Conservation (phyloP, 23 tunicate genomes). For the Trididemnum nubilum region DNA sequence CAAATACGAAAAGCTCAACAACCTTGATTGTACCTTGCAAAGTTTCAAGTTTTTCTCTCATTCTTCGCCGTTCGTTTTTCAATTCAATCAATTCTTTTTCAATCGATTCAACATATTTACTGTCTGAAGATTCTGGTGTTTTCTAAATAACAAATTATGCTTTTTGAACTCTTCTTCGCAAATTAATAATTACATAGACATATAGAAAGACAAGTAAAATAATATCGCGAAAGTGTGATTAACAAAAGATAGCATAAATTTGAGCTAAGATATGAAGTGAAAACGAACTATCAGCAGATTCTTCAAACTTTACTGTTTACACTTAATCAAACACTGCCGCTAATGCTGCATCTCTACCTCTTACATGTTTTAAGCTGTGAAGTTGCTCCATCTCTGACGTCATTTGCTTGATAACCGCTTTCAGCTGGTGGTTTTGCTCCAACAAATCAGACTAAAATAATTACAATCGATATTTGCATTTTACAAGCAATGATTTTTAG, state of each 20-base stretch:
- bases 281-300: too few relatives aligned
- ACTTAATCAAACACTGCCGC: too few relatives aligned
- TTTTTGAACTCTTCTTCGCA: neutral
- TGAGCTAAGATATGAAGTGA: too few relatives aligned
- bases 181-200: too few relatives aligned
- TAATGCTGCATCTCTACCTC: too few relatives aligned
- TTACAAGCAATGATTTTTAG: neutral
- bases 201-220: too few relatives aligned
- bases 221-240: too few relatives aligned
- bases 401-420: conserved; percentile 70
- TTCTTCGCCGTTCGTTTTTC: conserved; percentile 47
- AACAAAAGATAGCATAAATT: too few relatives aligned
- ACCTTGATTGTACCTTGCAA: conserved; percentile 8
- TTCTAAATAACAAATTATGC: neutral
- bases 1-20: too few relatives aligned
- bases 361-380: neutral
- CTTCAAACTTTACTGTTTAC: too few relatives aligned
- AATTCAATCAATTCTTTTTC: conserved; percentile 59
- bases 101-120: conserved; percentile 32
- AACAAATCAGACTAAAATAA: conserved; percentile 25
- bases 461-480: neutral
- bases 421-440: conserved; percentile 54
- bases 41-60: conserved; percentile 30
- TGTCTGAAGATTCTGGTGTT: neutral
- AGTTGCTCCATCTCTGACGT: conserved; percentile 41